phyloP scores from a whole-genome alignment of 2,888 invertebrate species.

The Polymixis lichenea region DNA sequence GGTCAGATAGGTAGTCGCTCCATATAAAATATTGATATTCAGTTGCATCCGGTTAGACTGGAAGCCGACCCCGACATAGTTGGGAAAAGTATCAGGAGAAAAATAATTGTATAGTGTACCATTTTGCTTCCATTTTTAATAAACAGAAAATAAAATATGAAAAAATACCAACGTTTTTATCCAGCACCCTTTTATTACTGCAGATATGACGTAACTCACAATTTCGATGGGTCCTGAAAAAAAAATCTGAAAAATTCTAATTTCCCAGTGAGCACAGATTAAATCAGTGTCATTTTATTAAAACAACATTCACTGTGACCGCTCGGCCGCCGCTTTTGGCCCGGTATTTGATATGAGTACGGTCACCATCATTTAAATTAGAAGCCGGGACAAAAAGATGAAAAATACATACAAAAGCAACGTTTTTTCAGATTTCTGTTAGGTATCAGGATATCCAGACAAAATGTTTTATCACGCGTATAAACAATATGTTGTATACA shows the following conservation, averaged over 20 bases:
- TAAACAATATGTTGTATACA: no score
- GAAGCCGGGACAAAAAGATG: slow-evolving; percentile 21
- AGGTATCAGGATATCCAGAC: no score
- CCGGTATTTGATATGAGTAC: slow-evolving; percentile 71
- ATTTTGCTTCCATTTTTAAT: slow-evolving; percentile 4
- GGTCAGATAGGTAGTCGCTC: no score
- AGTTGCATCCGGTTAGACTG: no score
- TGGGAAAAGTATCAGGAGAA: not conserved
- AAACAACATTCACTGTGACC: slow-evolving; percentile 68
- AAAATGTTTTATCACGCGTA: no score
- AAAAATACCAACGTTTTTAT: not conserved
- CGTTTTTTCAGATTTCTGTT: no score
- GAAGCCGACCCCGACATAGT: no score
- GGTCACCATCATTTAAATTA: slow-evolving; percentile 41
- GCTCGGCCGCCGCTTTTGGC: slow-evolving; percentile 59
- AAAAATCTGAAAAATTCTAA: slow-evolving; percentile 60
- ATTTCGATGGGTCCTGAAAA: slow-evolving; percentile 43
- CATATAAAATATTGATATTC: no score
- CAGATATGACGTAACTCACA: slow-evolving; percentile 45
- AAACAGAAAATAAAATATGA: not conserved
- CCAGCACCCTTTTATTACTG: slow-evolving; percentile 33
- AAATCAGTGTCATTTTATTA: slow-evolving; percentile 68
- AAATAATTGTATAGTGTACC: not conserved
- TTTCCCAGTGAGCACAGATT: slow-evolving; percentile 60
- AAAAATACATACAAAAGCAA: not conserved